Evolutionary conservation across 2,113 vertebrate genomes (phyloP).

Genomic region (Saguinus imperator): DNA sequence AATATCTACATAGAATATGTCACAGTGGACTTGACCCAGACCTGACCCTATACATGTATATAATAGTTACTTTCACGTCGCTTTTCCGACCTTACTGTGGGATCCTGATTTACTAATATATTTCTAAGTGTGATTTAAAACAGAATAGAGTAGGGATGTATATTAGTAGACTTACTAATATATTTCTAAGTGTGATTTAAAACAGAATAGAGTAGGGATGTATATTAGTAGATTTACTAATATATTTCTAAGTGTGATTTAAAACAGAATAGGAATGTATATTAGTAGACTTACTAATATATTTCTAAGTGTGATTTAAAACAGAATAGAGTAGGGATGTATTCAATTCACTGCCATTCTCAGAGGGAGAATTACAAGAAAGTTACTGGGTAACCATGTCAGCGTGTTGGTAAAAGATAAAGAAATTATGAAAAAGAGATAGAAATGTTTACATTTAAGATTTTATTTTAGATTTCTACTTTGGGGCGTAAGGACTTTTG

Average conservation of each 20-base stretch:
- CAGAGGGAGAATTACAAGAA: constrained; percentile 2
- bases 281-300: neutral
- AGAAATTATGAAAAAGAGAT: neutral
- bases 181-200: no score
- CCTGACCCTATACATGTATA: neutral
- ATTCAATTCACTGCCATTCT: constrained; percentile 6
- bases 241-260: no score
- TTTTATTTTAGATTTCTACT: neutral
- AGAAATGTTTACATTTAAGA: constrained; percentile 38
- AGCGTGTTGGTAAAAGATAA: constrained; percentile 7
- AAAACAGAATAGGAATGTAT: no score
- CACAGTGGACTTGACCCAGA: neutral
- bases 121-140: constrained; percentile 46
- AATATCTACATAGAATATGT: neutral
- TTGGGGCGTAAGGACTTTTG: constrained; percentile 1
- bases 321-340: neutral
- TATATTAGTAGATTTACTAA: no score
- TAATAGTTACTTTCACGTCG: neutral
- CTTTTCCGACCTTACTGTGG: constrained; percentile 11
- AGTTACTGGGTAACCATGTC: neutral
- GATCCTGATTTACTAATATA: neutral
- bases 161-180: no score
- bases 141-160: no score
- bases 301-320: constrained; percentile 42
- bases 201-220: no score